phyloP scores from a whole-genome alignment of 2,888 invertebrate species.

The Nudaria mundana region DNA sequence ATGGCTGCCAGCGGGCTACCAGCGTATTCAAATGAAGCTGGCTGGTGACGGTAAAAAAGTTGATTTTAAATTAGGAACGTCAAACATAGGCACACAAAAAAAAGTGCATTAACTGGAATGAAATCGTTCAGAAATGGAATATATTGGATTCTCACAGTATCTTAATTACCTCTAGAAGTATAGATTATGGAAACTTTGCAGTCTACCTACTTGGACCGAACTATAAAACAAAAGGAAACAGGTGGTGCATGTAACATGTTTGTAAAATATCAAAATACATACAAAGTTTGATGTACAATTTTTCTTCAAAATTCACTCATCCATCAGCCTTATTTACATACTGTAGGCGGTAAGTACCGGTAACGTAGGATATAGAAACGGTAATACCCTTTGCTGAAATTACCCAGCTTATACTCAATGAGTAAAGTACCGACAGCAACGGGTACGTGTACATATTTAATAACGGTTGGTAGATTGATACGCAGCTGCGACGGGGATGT shows the following conservation, averaged over 20 bases:
- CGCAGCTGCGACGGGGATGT: conserved; percentile 42
- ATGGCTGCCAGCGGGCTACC: conserved; percentile 11
- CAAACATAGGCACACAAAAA: background rate
- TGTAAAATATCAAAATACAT: background rate
- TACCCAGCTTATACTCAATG: no score
- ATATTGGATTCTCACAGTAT: no score
- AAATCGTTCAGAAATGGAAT: no score
- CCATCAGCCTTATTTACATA: conserved; percentile 16
- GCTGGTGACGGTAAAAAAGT: background rate
- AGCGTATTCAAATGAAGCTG: conserved; percentile 14
- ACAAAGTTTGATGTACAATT: conserved; percentile 6
- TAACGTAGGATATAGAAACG: background rate
- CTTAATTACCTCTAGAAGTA: no score
- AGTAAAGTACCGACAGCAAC: conserved; percentile 10
- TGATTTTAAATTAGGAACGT: conserved; percentile 1
- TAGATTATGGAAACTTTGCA: no score
- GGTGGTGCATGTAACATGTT: no score
- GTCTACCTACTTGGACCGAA: no score
- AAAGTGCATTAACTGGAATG: no score
- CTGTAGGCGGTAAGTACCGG: conserved; percentile 4
- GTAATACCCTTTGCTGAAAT: conserved; percentile 6
- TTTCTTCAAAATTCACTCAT: conserved; percentile 30
- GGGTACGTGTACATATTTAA: conserved; percentile 46
- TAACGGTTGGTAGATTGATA: conserved; percentile 42
- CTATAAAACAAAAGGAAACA: no score